Evolutionary conservation across 2,113 vertebrate species (phyloP).

Genomic region (Corydoras maculifer): DNA sequence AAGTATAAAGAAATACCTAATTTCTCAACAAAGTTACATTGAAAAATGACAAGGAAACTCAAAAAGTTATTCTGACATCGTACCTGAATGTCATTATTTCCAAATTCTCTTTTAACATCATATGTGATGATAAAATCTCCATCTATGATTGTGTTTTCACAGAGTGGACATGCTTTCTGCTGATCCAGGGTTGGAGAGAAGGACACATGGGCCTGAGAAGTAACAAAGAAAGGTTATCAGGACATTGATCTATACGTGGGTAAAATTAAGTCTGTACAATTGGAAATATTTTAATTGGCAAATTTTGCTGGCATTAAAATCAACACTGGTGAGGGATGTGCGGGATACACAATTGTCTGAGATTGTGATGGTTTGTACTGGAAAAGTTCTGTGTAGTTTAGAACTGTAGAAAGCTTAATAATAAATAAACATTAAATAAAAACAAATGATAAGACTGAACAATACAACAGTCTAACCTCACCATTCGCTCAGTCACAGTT

Average conservation of each 20-base stretch:
- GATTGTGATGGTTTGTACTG: no score
- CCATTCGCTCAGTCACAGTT: constrained; percentile 77
- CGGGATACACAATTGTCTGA: no score
- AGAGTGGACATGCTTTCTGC: constrained; percentile 75
- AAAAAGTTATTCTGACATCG: not conserved
- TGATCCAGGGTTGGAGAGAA: constrained; percentile 70
- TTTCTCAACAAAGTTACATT: not conserved
- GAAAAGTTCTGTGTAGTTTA: no score
- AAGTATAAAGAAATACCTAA: not conserved
- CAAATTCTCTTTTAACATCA: constrained; percentile 71
- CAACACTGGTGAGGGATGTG: no score
- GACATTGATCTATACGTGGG: no score
- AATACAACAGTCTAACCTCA: constrained; percentile 38
- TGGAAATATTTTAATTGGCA: no score
- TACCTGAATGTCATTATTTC: constrained; percentile 78
- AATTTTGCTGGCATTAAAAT: no score
- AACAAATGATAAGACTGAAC: no score
- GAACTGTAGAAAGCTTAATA: no score
- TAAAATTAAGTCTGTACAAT: no score
- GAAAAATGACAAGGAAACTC: not conserved
- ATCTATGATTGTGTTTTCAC: constrained; percentile 71
- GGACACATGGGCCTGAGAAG: constrained; percentile 56
- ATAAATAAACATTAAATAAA: no score
- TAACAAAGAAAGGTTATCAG: no score
- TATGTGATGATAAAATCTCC: constrained; percentile 84